Evolutionary conservation across 30 jellyfish, hydroid and myxozoan species (phyloP).

Genomic region (Hydra vulgaris): DNA sequence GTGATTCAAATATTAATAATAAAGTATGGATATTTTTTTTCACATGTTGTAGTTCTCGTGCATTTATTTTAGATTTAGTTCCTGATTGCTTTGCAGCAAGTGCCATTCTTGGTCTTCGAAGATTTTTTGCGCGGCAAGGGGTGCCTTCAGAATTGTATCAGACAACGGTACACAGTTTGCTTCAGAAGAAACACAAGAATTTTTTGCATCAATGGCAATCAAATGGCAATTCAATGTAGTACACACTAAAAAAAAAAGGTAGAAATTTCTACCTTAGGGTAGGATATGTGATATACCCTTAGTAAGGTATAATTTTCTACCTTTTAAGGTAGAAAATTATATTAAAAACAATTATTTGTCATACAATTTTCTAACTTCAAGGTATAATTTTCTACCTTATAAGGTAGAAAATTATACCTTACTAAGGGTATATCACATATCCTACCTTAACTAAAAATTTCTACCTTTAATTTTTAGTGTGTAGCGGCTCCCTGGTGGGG

Average conservation of each 20-base stretch:
- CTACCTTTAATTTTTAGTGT: too few relatives aligned
- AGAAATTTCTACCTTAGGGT: constrained; percentile 4
- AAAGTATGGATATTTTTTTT: constrained; percentile 3
- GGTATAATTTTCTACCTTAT: too few relatives aligned
- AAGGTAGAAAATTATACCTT: too few relatives aligned
- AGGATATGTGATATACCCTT: not conserved
- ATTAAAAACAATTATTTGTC: too few relatives aligned
- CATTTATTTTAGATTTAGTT: not conserved
- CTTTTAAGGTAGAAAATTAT: too few relatives aligned
- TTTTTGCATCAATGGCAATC: not conserved
- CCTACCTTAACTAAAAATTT: not conserved
- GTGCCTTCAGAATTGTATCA: not conserved
- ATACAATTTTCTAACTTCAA: too few relatives aligned
- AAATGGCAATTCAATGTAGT: not conserved
- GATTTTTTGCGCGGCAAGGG: not conserved
- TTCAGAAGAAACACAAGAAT: not conserved
- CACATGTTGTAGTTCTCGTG: not conserved
- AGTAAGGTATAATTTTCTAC: not conserved
- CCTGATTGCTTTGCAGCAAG: not conserved
- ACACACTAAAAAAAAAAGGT: too few relatives aligned
- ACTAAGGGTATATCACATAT: not conserved
- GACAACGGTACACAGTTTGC: not conserved
- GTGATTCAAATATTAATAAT: not conserved
- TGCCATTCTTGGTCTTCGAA: not conserved
- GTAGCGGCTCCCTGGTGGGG: not conserved